Evolutionary conservation across 2,888 invertebrate genomes (phyloP).

Genomic region (Campoplex nolae): DNA sequence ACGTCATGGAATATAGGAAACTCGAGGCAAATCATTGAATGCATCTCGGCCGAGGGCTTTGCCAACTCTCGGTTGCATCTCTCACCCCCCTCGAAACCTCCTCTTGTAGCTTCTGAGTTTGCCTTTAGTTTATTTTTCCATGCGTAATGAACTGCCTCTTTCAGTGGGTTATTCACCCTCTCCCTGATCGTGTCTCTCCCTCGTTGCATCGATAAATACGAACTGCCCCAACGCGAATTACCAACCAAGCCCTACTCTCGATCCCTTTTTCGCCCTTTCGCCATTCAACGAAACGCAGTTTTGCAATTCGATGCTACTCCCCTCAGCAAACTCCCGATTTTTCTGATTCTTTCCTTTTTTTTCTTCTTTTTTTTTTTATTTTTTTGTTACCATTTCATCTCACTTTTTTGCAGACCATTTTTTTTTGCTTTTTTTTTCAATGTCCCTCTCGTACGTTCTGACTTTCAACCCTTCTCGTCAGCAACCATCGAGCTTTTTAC

Average conservation of each 20-base stretch:
- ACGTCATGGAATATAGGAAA: slow-evolving; percentile 46
- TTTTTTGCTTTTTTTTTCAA: slow-evolving; percentile 10
- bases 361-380: slow-evolving; percentile 20
- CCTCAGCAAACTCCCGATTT: slow-evolving; percentile 61
- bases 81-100: neutral
- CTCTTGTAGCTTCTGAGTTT: slow-evolving; percentile 44
- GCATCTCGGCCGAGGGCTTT: slow-evolving; percentile 65
- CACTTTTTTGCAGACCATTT: slow-evolving; percentile 29
- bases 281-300: slow-evolving; percentile 68
- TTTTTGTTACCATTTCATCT: slow-evolving; percentile 57
- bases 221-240: slow-evolving; percentile 43
- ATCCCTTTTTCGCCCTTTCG: slow-evolving; percentile 38
- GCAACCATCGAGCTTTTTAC: neutral
- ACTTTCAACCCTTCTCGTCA: slow-evolving; percentile 45
- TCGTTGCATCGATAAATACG: slow-evolving; percentile 70
- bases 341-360: slow-evolving; percentile 44
- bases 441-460: slow-evolving; percentile 22
- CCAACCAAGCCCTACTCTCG: slow-evolving; percentile 34
- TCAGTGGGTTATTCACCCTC: slow-evolving; percentile 44
- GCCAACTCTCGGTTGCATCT: slow-evolving; percentile 64
- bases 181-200: slow-evolving; percentile 60
- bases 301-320: slow-evolving; percentile 73
- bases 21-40: slow-evolving; percentile 72
- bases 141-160: slow-evolving; percentile 79
- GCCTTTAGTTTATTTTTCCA: slow-evolving; percentile 79